Conservation (phyloP, 2,797 vertebrate genomes). For the Dicrostonyx torquatus region DNA sequence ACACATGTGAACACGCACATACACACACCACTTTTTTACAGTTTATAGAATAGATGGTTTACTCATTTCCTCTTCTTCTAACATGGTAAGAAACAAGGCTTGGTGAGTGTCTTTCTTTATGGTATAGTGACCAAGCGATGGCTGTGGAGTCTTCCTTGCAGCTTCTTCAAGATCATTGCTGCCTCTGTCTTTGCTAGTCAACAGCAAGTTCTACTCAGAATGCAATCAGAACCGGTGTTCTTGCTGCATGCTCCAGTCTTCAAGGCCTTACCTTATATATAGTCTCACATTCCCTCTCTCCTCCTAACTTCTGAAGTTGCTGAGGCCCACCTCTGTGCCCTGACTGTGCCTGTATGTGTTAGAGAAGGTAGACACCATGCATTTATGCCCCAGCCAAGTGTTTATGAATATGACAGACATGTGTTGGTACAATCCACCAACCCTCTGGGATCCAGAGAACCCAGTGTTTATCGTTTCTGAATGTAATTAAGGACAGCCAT, state of each 20-base stretch:
- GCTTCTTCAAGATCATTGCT: background rate
- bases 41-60: background rate
- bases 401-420: background rate
- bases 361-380: background rate
- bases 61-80: conserved; percentile 25
- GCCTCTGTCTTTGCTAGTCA: background rate
- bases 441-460: background rate
- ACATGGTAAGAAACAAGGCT: background rate
- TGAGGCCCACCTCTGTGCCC: background rate
- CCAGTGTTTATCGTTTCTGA: background rate
- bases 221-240: background rate
- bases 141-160: background rate
- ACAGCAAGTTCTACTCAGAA: background rate
- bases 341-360: background rate
- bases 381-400: background rate
- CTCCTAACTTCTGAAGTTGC: background rate
- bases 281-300: background rate
- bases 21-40: background rate
- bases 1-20: too few species aligned
- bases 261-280: background rate
- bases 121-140: background rate
- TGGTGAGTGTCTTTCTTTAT: background rate
- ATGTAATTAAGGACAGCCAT: background rate
- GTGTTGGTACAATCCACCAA: background rate
- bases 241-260: background rate